Percentiles rank a stretch among this genome's conserved stretches.
These are phyloP conservation scores for Ecliptopera silaceata DNA, from an alignment of 2,888 invertebrate genomes.

Conservation along the genomic window DNA sequence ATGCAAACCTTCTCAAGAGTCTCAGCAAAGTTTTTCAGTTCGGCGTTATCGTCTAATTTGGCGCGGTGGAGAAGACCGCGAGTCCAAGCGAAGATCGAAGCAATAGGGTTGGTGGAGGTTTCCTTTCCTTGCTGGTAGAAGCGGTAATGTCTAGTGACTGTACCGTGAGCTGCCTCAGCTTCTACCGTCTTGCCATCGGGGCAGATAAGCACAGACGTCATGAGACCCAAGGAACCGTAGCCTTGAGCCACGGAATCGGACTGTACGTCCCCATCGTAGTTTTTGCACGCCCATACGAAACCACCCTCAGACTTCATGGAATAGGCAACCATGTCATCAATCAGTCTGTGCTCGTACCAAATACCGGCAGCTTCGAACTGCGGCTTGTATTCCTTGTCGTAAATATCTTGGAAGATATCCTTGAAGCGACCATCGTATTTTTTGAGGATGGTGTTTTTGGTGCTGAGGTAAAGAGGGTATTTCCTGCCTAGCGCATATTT, in stretches of 20 bases:
- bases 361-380: conserved; percentile 93
- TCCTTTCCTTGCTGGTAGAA: conserved; percentile 97
- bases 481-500: conserved; percentile 92
- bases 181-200: conserved; percentile 99
- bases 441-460: conserved; percentile 98
- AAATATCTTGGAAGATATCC: conserved; percentile 98
- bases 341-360: conserved; percentile 99
- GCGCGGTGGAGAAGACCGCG: conserved; percentile 96
- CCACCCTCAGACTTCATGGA: conserved; percentile 99
- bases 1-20: conserved; percentile 95
- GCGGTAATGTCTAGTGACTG: conserved; percentile 95
- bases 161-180: conserved; percentile 99
- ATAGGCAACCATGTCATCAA: conserved; percentile 99
- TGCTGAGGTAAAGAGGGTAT: conserved; percentile 96
- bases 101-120: conserved; percentile 99
- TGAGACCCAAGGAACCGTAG: conserved; percentile 96
- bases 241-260: conserved; percentile 99
- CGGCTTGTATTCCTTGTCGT: conserved; percentile 92
- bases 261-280: conserved; percentile 99
- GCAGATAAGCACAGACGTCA: conserved; percentile 98
- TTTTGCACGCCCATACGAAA: conserved; percentile 99
- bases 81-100: conserved; percentile 99
- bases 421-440: conserved; percentile 98
- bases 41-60: conserved; percentile 93
- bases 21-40: conserved; percentile 91